A percentile compares a stretch with the other conserved stretches of the same genome.
Evolutionary conservation across 2,113 vertebrate species (phyloP).

Genomic region (Lichenostomus cassidix): DNA sequence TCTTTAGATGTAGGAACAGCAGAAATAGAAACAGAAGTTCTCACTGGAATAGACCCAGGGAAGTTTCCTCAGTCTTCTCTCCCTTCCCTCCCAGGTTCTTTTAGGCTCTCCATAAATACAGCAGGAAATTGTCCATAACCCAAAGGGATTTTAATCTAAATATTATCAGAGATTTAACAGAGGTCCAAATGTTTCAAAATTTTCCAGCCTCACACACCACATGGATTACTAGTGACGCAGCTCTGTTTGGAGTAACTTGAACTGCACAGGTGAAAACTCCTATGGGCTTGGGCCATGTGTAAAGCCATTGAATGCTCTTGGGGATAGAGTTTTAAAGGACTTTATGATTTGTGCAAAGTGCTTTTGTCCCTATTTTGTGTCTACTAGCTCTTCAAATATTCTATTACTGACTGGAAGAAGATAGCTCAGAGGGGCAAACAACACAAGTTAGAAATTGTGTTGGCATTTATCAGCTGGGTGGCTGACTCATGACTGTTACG

Average conservation of each 20-base stretch:
- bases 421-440: background rate
- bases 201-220: background rate
- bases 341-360: background rate
- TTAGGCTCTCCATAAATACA: background rate
- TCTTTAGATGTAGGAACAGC: background rate
- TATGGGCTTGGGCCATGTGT: rapidly evolving
- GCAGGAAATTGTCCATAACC: background rate
- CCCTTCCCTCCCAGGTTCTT: background rate
- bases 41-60: background rate
- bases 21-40: slow-evolving; percentile 40
- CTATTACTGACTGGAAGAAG: background rate
- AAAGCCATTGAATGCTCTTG: background rate
- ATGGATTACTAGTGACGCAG: background rate
- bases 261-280: background rate
- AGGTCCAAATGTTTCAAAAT: background rate
- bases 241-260: background rate
- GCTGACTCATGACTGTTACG: background rate
- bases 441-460: background rate
- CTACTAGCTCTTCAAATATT: background rate
- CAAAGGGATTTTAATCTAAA: background rate
- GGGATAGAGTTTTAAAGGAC: background rate
- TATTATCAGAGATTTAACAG: background rate
- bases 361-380: background rate
- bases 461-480: background rate
- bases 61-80: background rate